Base-by-base conservation (phyloP, 2,797 vertebrate genomes). In the Chiroxiphia lanceolata region DNA sequence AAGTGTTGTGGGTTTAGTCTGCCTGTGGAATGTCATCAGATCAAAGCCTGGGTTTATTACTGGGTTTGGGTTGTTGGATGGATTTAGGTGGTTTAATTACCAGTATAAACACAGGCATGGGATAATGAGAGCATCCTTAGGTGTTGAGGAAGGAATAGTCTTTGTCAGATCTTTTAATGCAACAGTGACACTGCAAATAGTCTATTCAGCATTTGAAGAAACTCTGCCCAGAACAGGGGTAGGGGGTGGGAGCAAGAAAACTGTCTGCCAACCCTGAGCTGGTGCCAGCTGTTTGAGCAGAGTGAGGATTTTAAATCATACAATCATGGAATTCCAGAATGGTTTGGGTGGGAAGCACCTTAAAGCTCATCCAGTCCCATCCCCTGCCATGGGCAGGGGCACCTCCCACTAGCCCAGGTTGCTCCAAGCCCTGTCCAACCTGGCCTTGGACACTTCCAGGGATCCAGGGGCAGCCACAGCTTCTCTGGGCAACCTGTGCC, bases 321-420 rank as follows among this genome's bases (percentile, higher is more conserved):
- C 10, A 53, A 40, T 82, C 53, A 13, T 48, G 47, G 47, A 48
- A 23, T 48, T 47, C 22, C 31, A 14, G 17, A 68, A 23, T 8
- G 40, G 25, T 54, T 60, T 82, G 40, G 21, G 31, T 13, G 2
- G 54, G 25, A 40, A 60, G 4, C 29, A 15, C 20, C 1, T 34
- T 0, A 40, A 68, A 60, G 2, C 11, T 2, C n/a, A 40, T 2
- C 29, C 7, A 1, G 3, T 38, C 0, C 19, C 51, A 38, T 38
- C 23, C 23, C 23, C 33, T 27, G 15, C 19, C 45, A 17, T 27
- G 36, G 27, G 9, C 76, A 47, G 61, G 54, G 31, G 34, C 53
- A 53, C 20, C 21, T 88, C 0, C 61, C 40, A 48, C 20, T 8
- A 1, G 40, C 25, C 70, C 70, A 69, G 22, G 22, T 3, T 61